Base-by-base conservation (phyloP, 1,140 invertebrate species). In the Zaprionus camerounensis region DNA sequence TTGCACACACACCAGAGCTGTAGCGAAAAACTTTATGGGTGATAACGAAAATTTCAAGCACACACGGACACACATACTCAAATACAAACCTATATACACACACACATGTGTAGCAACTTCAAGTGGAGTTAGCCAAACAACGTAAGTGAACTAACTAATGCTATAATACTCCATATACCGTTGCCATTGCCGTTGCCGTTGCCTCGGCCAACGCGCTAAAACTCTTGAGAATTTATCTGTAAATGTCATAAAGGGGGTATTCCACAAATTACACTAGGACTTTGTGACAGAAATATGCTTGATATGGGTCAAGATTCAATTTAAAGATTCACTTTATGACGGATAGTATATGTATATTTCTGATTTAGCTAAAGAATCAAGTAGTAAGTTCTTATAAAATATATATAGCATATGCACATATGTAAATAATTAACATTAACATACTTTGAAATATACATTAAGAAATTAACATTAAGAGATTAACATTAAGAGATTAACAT, bases 11-110 rank as follows among this genome's bases (percentile, higher is more conserved):
- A 51, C 7, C 36, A 24, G n/a, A 11, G 26, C 17, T 53, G 17
- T 3, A 11, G n/a, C 20, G 31, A 38, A 61, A 61, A 62, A 49
- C 15, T 46, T 62, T 49, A 12, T 38, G 41, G 44, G 17, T 63
- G 44, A 22, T 51, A 64, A 64, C 44, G 20, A 49, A 49, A 49
- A 49, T 49, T 49, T 17, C 46, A 9, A 6, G 5, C n/a, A 17
- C 2, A 46, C 41, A 17, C n/a, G 17, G 6, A 13, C 20, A 51
- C 20, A 31, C 28, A 31, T 9, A 31, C 28, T 31, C 28, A 31
- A 31, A 31, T 31, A 31, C 28, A 31, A 7, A 9, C 28, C 9
- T 1, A 28, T 1, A 28, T 28, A 7, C 26, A 28, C 26, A 28
- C 28, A 28, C 6, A 24, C 46, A 51, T 49, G 44, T 49, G n/a